phyloP scores from a whole-genome alignment of 2,113 vertebrate species.

The Macrotis lagotis region DNA sequence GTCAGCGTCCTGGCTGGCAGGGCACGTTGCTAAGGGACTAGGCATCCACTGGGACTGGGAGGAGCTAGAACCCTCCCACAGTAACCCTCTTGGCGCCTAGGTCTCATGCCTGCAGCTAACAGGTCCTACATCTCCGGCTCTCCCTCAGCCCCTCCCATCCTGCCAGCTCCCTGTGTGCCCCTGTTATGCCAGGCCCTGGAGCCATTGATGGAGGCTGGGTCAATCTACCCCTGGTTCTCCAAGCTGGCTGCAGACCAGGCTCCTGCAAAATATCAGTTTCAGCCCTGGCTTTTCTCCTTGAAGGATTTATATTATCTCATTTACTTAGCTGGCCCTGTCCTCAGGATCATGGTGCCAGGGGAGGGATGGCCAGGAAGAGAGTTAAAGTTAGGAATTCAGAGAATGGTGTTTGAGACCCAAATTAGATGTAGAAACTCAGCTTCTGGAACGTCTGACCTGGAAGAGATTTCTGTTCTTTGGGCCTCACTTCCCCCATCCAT shows the following conservation, averaged over 20 bases:
- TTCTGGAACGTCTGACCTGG: background rate
- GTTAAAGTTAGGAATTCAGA: background rate
- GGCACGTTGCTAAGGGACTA: constrained; percentile 60
- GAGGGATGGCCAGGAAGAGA: background rate
- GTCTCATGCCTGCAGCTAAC: background rate
- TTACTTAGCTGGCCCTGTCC: background rate
- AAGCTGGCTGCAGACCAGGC: background rate
- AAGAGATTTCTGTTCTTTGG: background rate
- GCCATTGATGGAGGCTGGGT: background rate
- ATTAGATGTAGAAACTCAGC: background rate
- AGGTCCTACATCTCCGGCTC: background rate
- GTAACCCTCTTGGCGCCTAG: constrained; percentile 23
- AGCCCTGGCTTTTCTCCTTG: background rate
- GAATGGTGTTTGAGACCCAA: background rate
- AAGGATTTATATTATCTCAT: background rate
- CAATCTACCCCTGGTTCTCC: background rate
- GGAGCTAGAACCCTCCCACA: background rate
- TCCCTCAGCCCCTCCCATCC: no score
- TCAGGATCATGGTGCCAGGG: background rate
- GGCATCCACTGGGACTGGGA: constrained; percentile 49
- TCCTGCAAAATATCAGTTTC: background rate
- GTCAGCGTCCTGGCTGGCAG: constrained; percentile 5
- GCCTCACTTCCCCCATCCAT: background rate
- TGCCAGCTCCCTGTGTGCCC: background rate
- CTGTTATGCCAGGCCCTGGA: background rate